Evolutionary conservation across 1,140 invertebrate species (phyloP).

Genomic region (Heterodera carotae): DNA sequence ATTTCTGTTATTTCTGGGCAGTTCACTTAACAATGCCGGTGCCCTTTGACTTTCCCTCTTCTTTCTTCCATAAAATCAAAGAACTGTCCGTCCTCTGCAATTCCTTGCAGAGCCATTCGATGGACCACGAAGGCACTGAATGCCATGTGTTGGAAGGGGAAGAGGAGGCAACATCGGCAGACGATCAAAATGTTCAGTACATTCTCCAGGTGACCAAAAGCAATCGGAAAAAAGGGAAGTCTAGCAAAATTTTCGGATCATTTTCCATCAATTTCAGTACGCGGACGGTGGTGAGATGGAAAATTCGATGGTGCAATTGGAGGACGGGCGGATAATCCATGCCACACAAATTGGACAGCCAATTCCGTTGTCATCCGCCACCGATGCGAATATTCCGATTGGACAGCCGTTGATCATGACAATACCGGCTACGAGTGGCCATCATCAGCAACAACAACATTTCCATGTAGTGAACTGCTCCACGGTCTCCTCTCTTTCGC

Average conservation of each 20-base stretch:
- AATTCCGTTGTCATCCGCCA: constrained; percentile 9
- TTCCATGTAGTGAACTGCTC: background rate
- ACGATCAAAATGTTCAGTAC: constrained; percentile 24
- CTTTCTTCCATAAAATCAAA: constrained; percentile 1
- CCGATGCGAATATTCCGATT: background rate
- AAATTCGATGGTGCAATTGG: constrained; percentile 27
- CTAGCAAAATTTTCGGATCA: background rate
- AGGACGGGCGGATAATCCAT: constrained; percentile 38
- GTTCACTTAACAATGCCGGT: no score
- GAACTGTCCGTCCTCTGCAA: background rate
- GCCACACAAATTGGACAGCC: constrained; percentile 41
- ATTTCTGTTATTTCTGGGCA: background rate
- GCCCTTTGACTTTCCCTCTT: no score
- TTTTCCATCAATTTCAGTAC: constrained; percentile 13
- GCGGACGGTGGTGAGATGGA: constrained; percentile 26
- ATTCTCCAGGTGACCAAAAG: constrained; percentile 18
- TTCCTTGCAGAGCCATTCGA: constrained; percentile 7
- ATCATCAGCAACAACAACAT: constrained; percentile 17
- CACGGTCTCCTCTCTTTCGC: background rate
- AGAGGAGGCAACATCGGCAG: background rate
- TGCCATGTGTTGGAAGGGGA: background rate
- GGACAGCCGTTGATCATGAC: constrained; percentile 29
- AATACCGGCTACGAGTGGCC: background rate
- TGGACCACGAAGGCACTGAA: constrained; percentile 1
- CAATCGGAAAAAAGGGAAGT: background rate